Base-by-base conservation (phyloP, 2,888 invertebrate species). In the Hedychridium roseum region DNA sequence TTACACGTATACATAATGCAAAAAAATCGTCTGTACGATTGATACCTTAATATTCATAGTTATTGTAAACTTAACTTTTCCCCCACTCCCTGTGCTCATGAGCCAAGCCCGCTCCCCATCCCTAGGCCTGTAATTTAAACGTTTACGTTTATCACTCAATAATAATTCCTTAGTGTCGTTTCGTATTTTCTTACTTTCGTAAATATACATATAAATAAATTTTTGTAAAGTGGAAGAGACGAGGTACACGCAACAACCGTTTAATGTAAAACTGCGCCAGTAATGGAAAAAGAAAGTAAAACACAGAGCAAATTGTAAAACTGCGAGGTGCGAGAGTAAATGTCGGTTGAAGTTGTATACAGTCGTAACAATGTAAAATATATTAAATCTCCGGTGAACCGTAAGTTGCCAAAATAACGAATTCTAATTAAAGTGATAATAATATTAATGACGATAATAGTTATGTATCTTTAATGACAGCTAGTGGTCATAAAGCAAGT, bases 101-200 rank as follows among this genome's bases (percentile, higher is more conserved):
- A 63, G 44, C 53, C 53, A 52, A 54, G 51, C 61, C 50, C 42
- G 18, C 38, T 11, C 48, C 44, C 53, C 53, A 50, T 56, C 57
- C 57, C 43, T 21, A 54, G 44, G 53, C 60, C 47, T 69, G 68
- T 73, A 70, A 71, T 74, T 73, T 70, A 71, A 68, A 70, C 61
- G 66, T 71, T 76, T 76, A 67, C 62, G 70, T 74, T 77, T 64
- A 66, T 70, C 64, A 68, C 61, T 68, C 64, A 68, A 72, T 66
- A 64, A 70, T 67, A 70, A 70, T 74, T 72, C 65, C 70, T 71
- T 70, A 74, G 70, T 67, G 74, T 74, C 71, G 68, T 78, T 78
- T 78, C 76, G 70, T 78, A 78, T 77, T 78, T 78, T 78, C 78
- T 78, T 78, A 78, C 77, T 78, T 78, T 78, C 73, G 69, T 78